Percentiles rank a stretch among this genome's conserved stretches.
Conservation (phyloP, 2,797 vertebrate species). For the Phalloptychus januarius region DNA sequence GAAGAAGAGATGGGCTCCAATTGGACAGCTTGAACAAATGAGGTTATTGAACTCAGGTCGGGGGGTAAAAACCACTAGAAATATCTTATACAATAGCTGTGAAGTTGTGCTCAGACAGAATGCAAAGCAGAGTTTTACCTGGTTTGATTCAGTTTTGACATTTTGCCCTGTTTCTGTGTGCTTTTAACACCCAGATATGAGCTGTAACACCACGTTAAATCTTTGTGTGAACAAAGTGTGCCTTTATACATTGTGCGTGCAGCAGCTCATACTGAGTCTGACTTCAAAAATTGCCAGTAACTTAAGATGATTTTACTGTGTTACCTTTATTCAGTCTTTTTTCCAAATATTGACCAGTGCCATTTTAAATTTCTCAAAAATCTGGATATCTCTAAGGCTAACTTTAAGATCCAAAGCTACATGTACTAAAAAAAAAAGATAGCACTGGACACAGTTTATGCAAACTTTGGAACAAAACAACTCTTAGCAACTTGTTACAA, state of each 20-base stretch:
- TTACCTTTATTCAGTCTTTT: not conserved
- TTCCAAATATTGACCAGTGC: not conserved
- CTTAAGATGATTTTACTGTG: constrained; percentile 5
- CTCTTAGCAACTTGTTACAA: not conserved
- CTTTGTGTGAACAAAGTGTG: constrained; percentile 48
- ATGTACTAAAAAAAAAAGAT: not conserved
- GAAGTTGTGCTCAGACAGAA: constrained; percentile 61
- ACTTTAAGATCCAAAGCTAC: not conserved
- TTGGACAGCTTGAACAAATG: constrained; percentile 62
- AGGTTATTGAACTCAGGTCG: constrained; percentile 75
- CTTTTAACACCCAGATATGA: constrained; percentile 18
- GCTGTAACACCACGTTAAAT: constrained; percentile 19
- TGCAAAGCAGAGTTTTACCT: constrained; percentile 24
- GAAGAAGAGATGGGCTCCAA: constrained; percentile 53
- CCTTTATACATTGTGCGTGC: constrained; percentile 50
- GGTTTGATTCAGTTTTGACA: constrained; percentile 31
- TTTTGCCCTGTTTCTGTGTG: not conserved
- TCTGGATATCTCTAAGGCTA: not conserved
- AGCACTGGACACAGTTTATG: not conserved
- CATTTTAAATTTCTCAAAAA: not conserved
- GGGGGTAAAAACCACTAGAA: constrained; percentile 75
- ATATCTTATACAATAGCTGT: constrained; percentile 55
- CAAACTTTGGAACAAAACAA: not conserved
- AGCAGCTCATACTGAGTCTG: constrained; percentile 24
- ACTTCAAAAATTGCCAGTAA: constrained; percentile 6